Base-by-base conservation (phyloP, 2,797 vertebrate species). In the Telmatherina bonti region DNA sequence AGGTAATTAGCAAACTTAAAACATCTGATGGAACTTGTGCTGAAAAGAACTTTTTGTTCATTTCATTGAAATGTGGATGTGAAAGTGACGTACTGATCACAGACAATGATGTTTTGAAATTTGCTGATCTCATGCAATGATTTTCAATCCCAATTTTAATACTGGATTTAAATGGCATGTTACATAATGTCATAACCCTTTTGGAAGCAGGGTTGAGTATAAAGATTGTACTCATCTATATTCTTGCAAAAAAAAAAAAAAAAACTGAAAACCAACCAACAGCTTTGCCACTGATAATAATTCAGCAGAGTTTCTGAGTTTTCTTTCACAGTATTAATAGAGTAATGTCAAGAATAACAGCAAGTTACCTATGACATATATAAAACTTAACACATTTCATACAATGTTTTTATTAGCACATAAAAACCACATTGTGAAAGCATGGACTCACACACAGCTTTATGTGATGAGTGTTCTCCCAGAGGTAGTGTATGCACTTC, bases 401-500 rank as follows among this genome's bases (percentile, higher is more conserved):
- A 51, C 12, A 67, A 4, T 33, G n/a, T 56, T 1, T 52, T 65
- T 61, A 49, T 38, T 22, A 18, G 53, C 45, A 74, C 3, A 70
- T 58, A 47, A 29, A 62, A 79, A 72, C 20, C 3, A 3, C 43
- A 67, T 76, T 54, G 61, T 75, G 54, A 38, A 81, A 86, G 85
- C 26, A 61, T 29, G 2, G 74, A 58, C 43, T 43, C 56, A 66
- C 85, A 65, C 68, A 84, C 47, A 74, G 58, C 53, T 60, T 77
- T 38, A 58, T 41, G 41, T 75, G 73, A 67, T 36, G 41, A 67
- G 70, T 83, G 79, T 68, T 80, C 74, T 80, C 72, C 80, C 49
- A 78, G 84, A 88, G 86, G 84, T 87, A 83, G 86, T 72, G 74
- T 43, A 13, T 12, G 60, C 59, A 79, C 31, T 53, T 67, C 70